phyloP scores from a whole-genome alignment of 2,888 invertebrate genomes.

The Mongoloraphidia duomilia region DNA sequence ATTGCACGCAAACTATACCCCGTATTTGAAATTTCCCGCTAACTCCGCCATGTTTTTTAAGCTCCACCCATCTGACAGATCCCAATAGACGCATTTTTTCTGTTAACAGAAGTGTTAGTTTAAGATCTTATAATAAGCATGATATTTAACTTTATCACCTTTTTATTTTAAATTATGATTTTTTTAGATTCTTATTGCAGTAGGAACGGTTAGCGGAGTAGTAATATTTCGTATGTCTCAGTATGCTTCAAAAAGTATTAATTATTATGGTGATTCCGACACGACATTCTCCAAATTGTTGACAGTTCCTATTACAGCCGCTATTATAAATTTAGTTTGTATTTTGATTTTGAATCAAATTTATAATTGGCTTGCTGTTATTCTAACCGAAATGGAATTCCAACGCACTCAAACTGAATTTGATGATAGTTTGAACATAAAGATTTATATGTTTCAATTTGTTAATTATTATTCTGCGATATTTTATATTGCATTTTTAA shows the following conservation, averaged over 20 bases:
- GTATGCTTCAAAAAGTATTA: slow-evolving; percentile 40
- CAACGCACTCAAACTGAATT: slow-evolving; percentile 73
- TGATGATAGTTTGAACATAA: slow-evolving; percentile 72
- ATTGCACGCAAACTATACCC: no score
- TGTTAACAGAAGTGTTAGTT: no score
- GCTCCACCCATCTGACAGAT: no score
- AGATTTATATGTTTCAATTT: slow-evolving; percentile 78
- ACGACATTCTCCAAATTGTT: slow-evolving; percentile 43
- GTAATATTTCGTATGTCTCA: slow-evolving; percentile 62
- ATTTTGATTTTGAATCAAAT: slow-evolving; percentile 61
- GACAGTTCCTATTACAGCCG: slow-evolving; percentile 60
- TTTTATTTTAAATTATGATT: not conserved
- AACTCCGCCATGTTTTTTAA: no score
- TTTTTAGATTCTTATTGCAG: slow-evolving; percentile 46
- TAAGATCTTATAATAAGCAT: no score
- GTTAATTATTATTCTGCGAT: slow-evolving; percentile 81
- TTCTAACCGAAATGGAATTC: slow-evolving; percentile 58
- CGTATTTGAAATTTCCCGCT: no score
- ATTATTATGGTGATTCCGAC: slow-evolving; percentile 30
- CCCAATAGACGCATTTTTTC: no score
- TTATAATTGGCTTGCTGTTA: slow-evolving; percentile 48
- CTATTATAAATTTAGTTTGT: slow-evolving; percentile 58
- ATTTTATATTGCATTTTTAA: slow-evolving; percentile 69
- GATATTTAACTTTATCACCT: no score
- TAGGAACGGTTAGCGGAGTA: slow-evolving; percentile 60